Evolutionary conservation across 2,797 vertebrate genomes (phyloP), one percentile per base, ranked within the genome.

Genomic region (Hephaestus fuliginosus): DNA sequence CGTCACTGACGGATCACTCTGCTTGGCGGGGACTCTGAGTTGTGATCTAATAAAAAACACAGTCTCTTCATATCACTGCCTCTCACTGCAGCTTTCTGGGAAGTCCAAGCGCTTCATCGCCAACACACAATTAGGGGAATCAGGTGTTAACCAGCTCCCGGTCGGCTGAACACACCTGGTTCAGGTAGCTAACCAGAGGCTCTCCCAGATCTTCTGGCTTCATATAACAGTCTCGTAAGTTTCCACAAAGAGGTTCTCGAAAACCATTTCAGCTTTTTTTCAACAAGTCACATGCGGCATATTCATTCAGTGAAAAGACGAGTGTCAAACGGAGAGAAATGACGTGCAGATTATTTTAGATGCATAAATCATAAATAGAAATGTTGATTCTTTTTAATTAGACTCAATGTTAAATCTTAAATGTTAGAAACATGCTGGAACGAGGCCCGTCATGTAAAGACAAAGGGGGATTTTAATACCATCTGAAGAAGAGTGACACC

Each of bases 401-500:
- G 25, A 25, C 25, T 25, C 25, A 25, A 25, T 25, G 25, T 25
- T 25, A 25, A 25, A 25, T 25, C 25, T 25, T 25, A 25, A 25
- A 25, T 36, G 33, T 36, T 36, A 36, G 33, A 36, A 36, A 36
- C 4, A 36, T 36, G 33, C 4, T 36, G 33, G 28, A 43, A 36
- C 51, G 33, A 43, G 58, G 33, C 2, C 36, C 25, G 48, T 69
- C n/a, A 46, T 30, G 6, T 51, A 7, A 36, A 41, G 33, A 1
- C 5, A 67, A 53, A 28, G 18, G 10, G 8, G 3, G 33, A 15
- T 9, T 36, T 13, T 5, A 10, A 25, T 13, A 65, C 2, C 36
- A 30, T 43, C 17, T 49, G 25, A 3, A 22, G 22, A 25, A 79
- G 43, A 28, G 80, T 0, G 82, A 70, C 85, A 48, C 76, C 84